Evolutionary conservation across 2,113 vertebrate species (phyloP).

Genomic region (Rhinoptilus africanus): DNA sequence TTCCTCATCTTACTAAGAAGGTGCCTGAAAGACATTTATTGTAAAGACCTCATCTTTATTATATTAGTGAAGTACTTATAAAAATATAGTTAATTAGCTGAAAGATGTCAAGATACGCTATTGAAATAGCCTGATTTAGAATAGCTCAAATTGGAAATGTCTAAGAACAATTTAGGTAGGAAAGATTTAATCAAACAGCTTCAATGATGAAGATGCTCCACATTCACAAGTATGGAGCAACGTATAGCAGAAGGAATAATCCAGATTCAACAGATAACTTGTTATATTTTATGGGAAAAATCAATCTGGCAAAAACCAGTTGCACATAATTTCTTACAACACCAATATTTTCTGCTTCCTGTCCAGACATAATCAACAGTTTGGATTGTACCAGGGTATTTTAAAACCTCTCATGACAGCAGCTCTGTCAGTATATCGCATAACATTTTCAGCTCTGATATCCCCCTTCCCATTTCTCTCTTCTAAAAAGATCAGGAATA

Average conservation of each 20-base stretch:
- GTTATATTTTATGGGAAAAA: background rate
- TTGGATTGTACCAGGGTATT: background rate
- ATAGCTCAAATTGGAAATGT: background rate
- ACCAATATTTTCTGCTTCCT: background rate
- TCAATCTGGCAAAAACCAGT: background rate
- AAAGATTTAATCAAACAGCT: background rate
- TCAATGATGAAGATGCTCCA: background rate
- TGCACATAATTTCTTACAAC: background rate
- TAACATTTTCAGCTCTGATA: background rate
- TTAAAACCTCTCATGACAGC: background rate
- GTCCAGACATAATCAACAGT: background rate
- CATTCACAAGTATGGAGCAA: background rate
- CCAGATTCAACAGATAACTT: background rate
- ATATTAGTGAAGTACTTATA: background rate
- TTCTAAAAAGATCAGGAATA: background rate
- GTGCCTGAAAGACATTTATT: background rate
- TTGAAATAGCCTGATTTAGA: background rate
- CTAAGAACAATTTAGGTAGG: background rate
- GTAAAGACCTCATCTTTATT: background rate
- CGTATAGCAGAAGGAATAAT: background rate
- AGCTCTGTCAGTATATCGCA: background rate
- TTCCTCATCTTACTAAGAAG: background rate
- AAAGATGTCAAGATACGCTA: background rate
- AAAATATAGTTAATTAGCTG: background rate
- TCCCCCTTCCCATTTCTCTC: background rate